Evolutionary conservation across 2,888 invertebrate species (phyloP), one percentile per base, ranked within the genome.

Genomic region (Apamea crenata): DNA sequence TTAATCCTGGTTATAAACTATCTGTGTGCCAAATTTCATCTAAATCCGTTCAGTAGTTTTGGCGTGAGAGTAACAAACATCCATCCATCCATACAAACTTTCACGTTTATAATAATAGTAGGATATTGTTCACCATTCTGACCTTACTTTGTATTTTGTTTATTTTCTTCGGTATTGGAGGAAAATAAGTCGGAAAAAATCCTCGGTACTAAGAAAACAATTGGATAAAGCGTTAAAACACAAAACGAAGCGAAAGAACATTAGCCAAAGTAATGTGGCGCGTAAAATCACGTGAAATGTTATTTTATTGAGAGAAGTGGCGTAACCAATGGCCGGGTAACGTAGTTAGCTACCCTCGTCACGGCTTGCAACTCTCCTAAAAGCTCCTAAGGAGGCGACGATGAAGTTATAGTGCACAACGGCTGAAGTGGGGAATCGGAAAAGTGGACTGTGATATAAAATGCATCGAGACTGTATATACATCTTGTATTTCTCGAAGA

Each of bases 301-400:
- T 84, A 72, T 85, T 88, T 82, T 85, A 88, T 83, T 77, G 86
- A 81, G 80, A 79, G 67, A 80, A 80, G 72, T 81, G 80, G 76
- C 74, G 81, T 78, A 82, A 85, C 80, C 83, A 80, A 75, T 77
- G 78, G 77, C 75, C 79, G 80, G 68, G 71, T 89, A 89, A 89
- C 75, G 59, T 80, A 66, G 82, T 89, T 89, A 85, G 74, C 40
- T 18, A 88, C 86, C 88, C 86, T 86, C 76, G 84, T 89, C 88
- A 87, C 83, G 73, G 47, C 50, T 67, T 40, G 63, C 74, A 85
- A 36, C 65, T 59, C 32, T 21, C 14, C 47, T 75, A 70, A 71
- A 70, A 78, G 71, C 75, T 81, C 53, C 25, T 8, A 59, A 70
- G 74, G 59, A 61, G 74, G 16, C 68, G 59, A 25, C 29, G 40